Evolutionary conservation across 2,888 invertebrate genomes (phyloP), one percentile per base, ranked within the genome.

Genomic region (Tenthredo distinguenda): DNA sequence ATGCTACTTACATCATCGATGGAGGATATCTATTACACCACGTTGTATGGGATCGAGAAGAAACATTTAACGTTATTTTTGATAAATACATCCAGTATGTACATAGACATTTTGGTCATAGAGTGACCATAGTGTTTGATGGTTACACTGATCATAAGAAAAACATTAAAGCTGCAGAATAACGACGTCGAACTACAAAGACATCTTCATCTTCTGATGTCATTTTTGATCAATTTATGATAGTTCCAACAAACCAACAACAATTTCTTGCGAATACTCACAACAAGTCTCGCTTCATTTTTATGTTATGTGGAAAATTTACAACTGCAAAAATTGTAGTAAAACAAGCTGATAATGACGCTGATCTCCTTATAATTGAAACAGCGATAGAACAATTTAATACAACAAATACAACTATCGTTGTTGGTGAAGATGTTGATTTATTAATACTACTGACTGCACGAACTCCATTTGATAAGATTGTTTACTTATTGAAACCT

Each of bases 211-310:
- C 87, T 87, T 86, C 88, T 86, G 89, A 91, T 76, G 87, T 90
- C 86, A 71, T 90, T 68, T 91, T 91, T 88, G 89, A 90, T 87
- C 87, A 88, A 90, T 31, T 47, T 86, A 89, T 89, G 90, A 90
- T 88, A 88, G 89, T 90, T 86, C 87, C 89, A 12, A 86, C 86
- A 12, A 88, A 84, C 37, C 87, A 89, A 89, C 87, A 88, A 58
- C 82, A 88, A 87, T 90, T 91, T 18, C 85, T 90, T 10, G 62
- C 83, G 0, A 88, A 88, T 74, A 47, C 58, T 43, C 85, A 85
- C 31, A 90, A 89, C 71, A 89, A 90, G 86, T 58, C 55, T 37
- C 71, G 87, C 65, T 85, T 90, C 15, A 89, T 89, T 55, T n/a
- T 65, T 4, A 83, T 90, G 79, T 84, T 88, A 72, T 21, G 50